These are phyloP conservation scores for Aegotheles bennettii DNA, from an alignment of 2,113 vertebrate genomes.

Conservation along the genomic window DNA sequence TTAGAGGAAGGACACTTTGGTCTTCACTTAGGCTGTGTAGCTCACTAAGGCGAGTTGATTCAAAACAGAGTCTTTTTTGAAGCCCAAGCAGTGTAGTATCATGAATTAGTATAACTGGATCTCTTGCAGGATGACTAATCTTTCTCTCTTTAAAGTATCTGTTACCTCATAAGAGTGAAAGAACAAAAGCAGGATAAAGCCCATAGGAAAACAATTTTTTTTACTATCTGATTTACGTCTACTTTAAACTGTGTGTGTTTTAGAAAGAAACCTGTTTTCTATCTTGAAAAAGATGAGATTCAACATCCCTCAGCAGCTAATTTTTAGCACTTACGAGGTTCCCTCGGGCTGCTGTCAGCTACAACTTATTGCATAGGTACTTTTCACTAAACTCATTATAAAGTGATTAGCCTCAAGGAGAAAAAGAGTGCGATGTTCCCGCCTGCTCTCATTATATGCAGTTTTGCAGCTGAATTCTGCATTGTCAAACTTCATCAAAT, in stretches of 20 bases:
- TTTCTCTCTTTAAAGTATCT: neutral
- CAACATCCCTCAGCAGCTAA: conserved; percentile 64
- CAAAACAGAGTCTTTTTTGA: neutral
- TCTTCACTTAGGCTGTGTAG: neutral
- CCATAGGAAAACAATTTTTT: conserved; percentile 50
- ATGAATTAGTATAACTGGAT: neutral
- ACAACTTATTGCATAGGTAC: conserved; percentile 72
- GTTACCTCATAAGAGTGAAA: conserved; percentile 19
- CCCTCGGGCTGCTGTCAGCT: conserved; percentile 74
- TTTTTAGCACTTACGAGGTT: conserved; percentile 66
- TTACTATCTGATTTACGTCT: conserved; percentile 63
- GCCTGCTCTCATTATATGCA: conserved; percentile 15
- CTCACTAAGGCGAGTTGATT: neutral
- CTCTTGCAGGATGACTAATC: neutral
- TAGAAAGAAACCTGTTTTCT: conserved; percentile 59
- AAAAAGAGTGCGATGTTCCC: conserved; percentile 33
- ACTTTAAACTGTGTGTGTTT: conserved; percentile 58
- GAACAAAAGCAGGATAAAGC: conserved; percentile 59
- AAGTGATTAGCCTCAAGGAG: conserved; percentile 74
- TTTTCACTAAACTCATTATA: conserved; percentile 74
- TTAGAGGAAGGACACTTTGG: neutral
- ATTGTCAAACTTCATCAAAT: conserved; percentile 48
- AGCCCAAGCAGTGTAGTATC: neutral
- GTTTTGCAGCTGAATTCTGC: conserved; percentile 44
- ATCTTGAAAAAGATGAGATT: conserved; percentile 40